A percentile compares a stretch with the other conserved stretches of the same genome.
Evolutionary conservation across 2,113 vertebrate genomes (phyloP).

Genomic region (Phoenicopterus ruber): DNA sequence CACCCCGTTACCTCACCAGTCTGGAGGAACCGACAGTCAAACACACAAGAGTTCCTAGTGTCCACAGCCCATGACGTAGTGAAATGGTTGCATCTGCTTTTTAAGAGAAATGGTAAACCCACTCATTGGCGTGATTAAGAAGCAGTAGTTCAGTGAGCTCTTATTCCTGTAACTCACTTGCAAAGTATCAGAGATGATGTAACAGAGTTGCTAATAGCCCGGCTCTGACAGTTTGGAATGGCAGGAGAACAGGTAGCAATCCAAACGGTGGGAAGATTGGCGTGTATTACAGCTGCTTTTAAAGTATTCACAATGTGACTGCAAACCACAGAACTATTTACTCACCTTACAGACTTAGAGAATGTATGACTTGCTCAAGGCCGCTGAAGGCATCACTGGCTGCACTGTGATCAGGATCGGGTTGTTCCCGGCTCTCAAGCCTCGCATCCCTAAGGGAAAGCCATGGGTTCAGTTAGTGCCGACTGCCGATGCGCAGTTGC

Average conservation of each 20-base stretch:
- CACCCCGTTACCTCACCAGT: not conserved
- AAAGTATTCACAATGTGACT: not conserved
- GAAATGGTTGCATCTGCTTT: not conserved
- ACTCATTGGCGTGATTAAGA: not conserved
- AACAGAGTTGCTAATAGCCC: not conserved
- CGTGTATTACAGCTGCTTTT: not conserved
- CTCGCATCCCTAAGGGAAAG: not conserved
- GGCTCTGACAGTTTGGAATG: not conserved
- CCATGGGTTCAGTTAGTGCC: not conserved
- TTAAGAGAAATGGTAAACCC: not conserved
- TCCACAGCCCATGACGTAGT: not conserved
- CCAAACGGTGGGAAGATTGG: not conserved
- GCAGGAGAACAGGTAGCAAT: not conserved
- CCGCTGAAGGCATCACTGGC: not conserved
- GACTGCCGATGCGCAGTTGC: rapidly evolving
- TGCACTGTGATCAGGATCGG: not conserved
- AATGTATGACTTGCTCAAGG: not conserved
- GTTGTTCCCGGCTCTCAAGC: not conserved
- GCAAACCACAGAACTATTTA: not conserved
- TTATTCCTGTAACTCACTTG: not conserved
- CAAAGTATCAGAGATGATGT: not conserved
- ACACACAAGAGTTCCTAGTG: not conserved
- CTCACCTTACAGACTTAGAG: not conserved
- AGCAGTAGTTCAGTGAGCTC: not conserved
- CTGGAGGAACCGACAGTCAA: not conserved